Evolutionary conservation across 2,888 invertebrate species (phyloP).

Genomic region (Protophormia terraenovae): DNA sequence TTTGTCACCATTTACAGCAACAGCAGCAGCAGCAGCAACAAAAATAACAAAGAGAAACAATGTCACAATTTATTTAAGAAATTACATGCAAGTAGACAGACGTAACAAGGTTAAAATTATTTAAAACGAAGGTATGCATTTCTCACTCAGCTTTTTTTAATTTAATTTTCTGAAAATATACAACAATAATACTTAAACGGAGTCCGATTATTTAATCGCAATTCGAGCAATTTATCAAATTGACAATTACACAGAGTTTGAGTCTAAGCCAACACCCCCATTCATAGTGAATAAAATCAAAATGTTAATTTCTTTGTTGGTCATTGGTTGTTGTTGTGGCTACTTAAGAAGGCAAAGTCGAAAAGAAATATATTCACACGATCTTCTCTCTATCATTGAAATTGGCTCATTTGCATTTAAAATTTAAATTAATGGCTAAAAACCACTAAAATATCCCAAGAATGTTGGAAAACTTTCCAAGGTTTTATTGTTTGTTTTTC

Average conservation of each 20-base stretch:
- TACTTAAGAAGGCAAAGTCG: background rate
- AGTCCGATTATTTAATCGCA: slow-evolving; percentile 25
- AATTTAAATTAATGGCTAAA: slow-evolving; percentile 79
- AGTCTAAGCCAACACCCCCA: slow-evolving; percentile 29
- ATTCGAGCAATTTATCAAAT: slow-evolving; percentile 75
- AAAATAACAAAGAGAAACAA: slow-evolving; percentile 50
- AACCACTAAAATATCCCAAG: slow-evolving; percentile 74
- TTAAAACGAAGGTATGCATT: background rate
- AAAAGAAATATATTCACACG: slow-evolving; percentile 49
- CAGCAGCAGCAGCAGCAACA: background rate
- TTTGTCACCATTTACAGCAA: slow-evolving; percentile 73
- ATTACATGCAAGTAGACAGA: background rate
- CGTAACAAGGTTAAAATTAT: slow-evolving; percentile 13
- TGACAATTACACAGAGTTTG: slow-evolving; percentile 72
- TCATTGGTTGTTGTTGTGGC: slow-evolving; percentile 12
- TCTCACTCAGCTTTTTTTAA: background rate
- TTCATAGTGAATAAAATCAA: background rate
- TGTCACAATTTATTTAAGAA: slow-evolving; percentile 73
- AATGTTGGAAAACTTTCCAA: slow-evolving; percentile 71
- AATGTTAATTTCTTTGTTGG: slow-evolving; percentile 52
- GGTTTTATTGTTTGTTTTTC: slow-evolving; percentile 13
- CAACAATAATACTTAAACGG: slow-evolving; percentile 20
- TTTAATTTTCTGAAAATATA: background rate
- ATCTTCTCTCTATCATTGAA: slow-evolving; percentile 72
- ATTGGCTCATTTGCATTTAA: slow-evolving; percentile 79